These are phyloP conservation scores for Aleiodes sp. DNA, from an alignment of 1,140 invertebrate genomes.

Conservation along the genomic window DNA sequence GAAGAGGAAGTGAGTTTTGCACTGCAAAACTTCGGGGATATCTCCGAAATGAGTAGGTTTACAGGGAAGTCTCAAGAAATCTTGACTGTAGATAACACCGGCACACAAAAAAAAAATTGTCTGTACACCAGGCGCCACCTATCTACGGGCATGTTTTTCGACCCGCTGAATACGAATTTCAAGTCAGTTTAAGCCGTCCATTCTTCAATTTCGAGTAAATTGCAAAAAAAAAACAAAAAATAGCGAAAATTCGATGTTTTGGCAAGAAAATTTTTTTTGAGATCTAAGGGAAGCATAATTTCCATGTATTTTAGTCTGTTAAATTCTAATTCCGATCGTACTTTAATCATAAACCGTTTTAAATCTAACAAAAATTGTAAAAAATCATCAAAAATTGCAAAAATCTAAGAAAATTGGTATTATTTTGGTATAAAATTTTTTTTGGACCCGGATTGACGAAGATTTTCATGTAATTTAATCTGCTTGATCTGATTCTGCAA, in stretches of 20 bases:
- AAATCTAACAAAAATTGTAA: neutral
- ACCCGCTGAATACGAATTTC: neutral
- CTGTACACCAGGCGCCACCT: neutral
- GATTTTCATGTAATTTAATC: slow-evolving; percentile 16
- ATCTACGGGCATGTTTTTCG: neutral
- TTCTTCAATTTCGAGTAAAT: slow-evolving; percentile 25
- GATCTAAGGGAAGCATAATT: neutral
- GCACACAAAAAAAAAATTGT: too few species aligned
- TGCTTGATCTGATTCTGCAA: slow-evolving; percentile 8
- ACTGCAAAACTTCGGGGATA: too few species aligned
- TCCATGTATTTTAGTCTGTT: neutral
- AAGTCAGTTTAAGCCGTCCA: neutral
- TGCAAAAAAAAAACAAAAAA: neutral
- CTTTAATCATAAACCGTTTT: neutral
- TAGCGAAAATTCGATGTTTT: neutral
- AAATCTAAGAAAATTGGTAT: slow-evolving; percentile 1
- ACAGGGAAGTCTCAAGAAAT: too few species aligned
- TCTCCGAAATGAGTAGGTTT: too few species aligned
- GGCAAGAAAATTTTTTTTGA: neutral
- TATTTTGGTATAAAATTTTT: slow-evolving; percentile 6
- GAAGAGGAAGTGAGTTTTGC: neutral
- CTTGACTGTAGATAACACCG: too few species aligned
- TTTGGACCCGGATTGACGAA: slow-evolving; percentile 2
- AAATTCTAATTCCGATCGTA: slow-evolving; percentile 1
- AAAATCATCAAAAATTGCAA: slow-evolving; percentile 12